phyloP scores from a whole-genome alignment of 2,888 invertebrate species.

The Apodemia zela region DNA sequence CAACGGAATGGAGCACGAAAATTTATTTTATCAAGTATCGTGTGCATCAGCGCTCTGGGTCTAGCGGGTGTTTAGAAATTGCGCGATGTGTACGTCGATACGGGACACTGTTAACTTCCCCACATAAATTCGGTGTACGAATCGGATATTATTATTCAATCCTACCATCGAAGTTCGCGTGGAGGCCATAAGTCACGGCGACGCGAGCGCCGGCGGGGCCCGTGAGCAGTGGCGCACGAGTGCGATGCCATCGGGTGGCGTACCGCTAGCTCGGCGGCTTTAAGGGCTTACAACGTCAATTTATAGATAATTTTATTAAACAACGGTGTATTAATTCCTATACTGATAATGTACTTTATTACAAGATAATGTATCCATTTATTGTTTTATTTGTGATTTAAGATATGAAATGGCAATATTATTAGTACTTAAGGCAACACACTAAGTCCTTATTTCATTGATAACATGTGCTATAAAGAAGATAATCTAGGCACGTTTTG shows the following conservation, averaged over 20 bases:
- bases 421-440: conserved; percentile 4
- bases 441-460: background rate
- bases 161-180: conserved; percentile 76
- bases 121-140: conserved; percentile 78
- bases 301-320: conserved; percentile 30
- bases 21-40: conserved; percentile 67
- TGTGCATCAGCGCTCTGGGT: conserved; percentile 58
- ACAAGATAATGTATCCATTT: conserved; percentile 14
- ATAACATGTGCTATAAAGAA: background rate
- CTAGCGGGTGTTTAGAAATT: conserved; percentile 53
- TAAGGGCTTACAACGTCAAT: conserved; percentile 27
- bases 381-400: conserved; percentile 7
- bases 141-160: conserved; percentile 80
- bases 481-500: background rate
- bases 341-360: conserved; percentile 21
- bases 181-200: conserved; percentile 77
- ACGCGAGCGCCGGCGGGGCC: conserved; percentile 76
- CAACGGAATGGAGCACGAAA: conserved; percentile 51
- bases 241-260: conserved; percentile 67
- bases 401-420: conserved; percentile 9
- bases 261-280: conserved; percentile 49
- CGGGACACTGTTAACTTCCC: conserved; percentile 74
- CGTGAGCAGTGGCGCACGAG: conserved; percentile 77
- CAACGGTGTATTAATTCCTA: conserved; percentile 23
- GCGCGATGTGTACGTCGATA: conserved; percentile 64